phyloP scores from a whole-genome alignment of 2,113 vertebrate species.

The Danionella cerebrum region DNA sequence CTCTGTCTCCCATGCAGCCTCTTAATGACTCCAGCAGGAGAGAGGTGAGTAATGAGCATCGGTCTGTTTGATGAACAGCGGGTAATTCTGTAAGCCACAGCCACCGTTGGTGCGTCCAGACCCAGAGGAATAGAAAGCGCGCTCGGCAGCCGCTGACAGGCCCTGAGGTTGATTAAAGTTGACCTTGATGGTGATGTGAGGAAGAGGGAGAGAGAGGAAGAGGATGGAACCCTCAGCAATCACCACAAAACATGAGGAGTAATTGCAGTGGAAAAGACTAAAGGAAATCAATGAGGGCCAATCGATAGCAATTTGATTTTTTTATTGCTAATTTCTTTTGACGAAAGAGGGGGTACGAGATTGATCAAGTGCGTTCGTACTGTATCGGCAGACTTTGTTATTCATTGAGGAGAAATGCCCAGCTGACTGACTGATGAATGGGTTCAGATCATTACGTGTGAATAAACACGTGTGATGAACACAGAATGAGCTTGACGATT shows the following conservation, averaged over 20 bases:
- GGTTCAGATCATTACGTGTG: conserved; percentile 38
- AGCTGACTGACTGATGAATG: conserved; percentile 37
- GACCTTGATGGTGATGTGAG: conserved; percentile 46
- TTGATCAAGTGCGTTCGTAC: conserved; percentile 46
- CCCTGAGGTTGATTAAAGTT: conserved; percentile 46
- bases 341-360: conserved; percentile 42
- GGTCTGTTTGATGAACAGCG: conserved; percentile 40
- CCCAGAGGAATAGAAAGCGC: conserved; percentile 23
- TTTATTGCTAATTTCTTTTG: conserved; percentile 52
- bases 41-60: conserved; percentile 34
- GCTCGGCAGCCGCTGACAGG: conserved; percentile 30
- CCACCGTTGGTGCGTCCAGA: background rate
- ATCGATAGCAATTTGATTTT: conserved; percentile 60
- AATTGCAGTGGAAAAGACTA: conserved; percentile 42
- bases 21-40: conserved; percentile 38
- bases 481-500: conserved; percentile 29
- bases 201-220: conserved; percentile 2
- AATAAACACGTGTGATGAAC: conserved; percentile 40
- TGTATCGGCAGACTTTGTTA: conserved; percentile 51
- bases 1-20: conserved; percentile 12
- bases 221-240: conserved; percentile 23
- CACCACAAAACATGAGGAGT: conserved; percentile 47
- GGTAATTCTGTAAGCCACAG: conserved; percentile 41
- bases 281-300: conserved; percentile 55
- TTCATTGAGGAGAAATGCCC: conserved; percentile 57